phyloP scores from a whole-genome alignment of 2,113 vertebrate genomes.

The Dicerorhinus sumatrensis region DNA sequence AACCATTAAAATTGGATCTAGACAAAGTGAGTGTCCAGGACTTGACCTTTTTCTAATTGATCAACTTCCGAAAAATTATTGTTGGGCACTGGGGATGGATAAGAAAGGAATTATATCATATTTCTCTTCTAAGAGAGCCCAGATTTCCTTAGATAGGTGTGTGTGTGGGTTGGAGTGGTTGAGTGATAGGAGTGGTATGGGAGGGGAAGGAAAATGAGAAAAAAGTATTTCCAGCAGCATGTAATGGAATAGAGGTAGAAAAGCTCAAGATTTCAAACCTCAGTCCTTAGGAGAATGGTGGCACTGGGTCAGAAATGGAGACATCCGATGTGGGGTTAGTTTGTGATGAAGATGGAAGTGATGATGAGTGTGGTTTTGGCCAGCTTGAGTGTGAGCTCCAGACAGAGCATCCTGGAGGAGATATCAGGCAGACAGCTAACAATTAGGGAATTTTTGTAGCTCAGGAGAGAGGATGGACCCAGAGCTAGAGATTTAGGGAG shows the following conservation, averaged over 20 bases:
- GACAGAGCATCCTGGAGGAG: neutral
- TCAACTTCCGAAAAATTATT: neutral
- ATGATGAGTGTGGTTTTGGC: neutral
- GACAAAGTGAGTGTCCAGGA: neutral
- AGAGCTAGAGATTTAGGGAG: neutral
- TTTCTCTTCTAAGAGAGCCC: neutral
- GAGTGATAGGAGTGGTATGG: neutral
- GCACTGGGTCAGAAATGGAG: neutral
- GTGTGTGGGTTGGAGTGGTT: neutral
- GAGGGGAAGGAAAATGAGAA: neutral
- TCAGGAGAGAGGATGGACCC: neutral
- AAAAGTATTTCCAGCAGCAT: neutral
- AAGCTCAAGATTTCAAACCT: neutral
- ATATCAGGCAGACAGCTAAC: neutral
- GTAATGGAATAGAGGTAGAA: neutral
- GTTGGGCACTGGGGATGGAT: neutral
- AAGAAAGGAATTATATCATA: neutral
- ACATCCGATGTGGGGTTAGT: accelerated
- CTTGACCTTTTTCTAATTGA: neutral
- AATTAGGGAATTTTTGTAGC: neutral
- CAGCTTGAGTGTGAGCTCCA: neutral
- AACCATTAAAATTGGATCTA: neutral
- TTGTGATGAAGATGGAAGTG: neutral
- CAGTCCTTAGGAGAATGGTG: neutral
- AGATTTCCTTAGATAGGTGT: neutral